Conservation (phyloP, 2,113 vertebrate genomes). For the Progne subis region DNA sequence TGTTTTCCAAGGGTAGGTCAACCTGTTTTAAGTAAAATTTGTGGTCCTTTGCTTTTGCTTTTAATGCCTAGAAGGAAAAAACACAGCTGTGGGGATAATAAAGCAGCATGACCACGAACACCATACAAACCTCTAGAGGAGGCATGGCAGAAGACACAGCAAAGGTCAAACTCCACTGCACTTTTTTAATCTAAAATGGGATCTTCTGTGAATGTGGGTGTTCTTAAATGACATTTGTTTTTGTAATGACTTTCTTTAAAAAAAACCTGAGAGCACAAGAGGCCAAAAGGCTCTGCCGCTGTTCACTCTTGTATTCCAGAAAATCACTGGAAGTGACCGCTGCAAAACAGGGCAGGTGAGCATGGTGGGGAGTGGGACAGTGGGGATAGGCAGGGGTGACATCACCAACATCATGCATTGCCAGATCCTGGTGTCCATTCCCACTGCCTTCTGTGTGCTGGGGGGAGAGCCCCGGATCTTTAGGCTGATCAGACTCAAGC, state of each 20-base stretch:
- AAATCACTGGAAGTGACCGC: background rate
- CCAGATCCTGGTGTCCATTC: background rate
- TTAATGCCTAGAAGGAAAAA: background rate
- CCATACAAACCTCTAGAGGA: background rate
- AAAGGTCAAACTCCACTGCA: background rate
- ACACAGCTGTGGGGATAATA: background rate
- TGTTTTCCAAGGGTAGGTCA: background rate
- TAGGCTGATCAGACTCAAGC: background rate
- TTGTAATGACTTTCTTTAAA: background rate
- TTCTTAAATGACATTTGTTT: background rate
- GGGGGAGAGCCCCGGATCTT: background rate
- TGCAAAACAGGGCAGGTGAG: background rate
- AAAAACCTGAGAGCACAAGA: background rate
- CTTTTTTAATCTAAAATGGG: background rate
- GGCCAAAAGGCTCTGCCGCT: background rate
- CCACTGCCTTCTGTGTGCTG: background rate
- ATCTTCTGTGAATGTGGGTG: background rate
- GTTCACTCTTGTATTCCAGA: background rate
- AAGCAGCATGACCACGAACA: background rate
- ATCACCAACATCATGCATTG: background rate
- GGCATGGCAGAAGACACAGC: background rate
- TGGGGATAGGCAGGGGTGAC: background rate
- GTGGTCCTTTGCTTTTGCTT: background rate
- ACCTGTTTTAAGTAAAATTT: background rate
- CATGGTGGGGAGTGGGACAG: background rate